Base-by-base conservation (phyloP, 2,888 invertebrate genomes). In the Lordiphosa fenestrarum region DNA sequence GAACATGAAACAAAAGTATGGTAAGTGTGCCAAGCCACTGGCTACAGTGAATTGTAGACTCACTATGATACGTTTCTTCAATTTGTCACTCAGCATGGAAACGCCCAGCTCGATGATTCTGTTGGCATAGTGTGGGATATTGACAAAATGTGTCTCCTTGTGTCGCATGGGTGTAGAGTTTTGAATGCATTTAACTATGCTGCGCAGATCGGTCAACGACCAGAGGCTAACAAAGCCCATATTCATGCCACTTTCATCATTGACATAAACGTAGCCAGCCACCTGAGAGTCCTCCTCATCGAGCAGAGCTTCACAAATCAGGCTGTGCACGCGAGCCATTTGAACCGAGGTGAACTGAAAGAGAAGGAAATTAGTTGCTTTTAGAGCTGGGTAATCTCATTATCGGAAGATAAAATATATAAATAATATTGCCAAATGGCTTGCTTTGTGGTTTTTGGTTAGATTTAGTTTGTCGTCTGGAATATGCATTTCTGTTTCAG, bases 101-200 rank as follows among this genome's bases (percentile, higher is more conserved):
- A 95, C 93, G 6, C 93, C 94, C 84, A 96, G 94, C 87, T 96
- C 96, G 77, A 96, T 94, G 73, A 96, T 91, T 85, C 95, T 94
- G 9, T 94, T 93, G 10, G 96, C 95, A 81, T 93, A 94, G 44
- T 93, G 91, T 1, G 96, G 96, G 62, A 97, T 94, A 87, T 96
- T 96, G 58, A 97, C 91, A 84, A 96, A 95, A 86, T 97, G 96
- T 0, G 96, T 95, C 72, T 94, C 92, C 88, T 97, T 97, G 89
- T 96, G 96, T 19, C 97, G 91, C 94, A 97, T 95, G 2, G 97
- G 97, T 13, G 96, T 94, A 1, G 96, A 95, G 87, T 95, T 95
- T 94, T 95, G 76, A 62, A 78, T 68, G 61, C 67, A 78, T 81
- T 93, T 93, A 35, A 95, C 90, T 90, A 95, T 94, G 83, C 94